Percentiles rank a stretch among this genome's conserved stretches.
phyloP scores from a whole-genome alignment of 1,140 invertebrate genomes.

The Spodoptera litura region DNA sequence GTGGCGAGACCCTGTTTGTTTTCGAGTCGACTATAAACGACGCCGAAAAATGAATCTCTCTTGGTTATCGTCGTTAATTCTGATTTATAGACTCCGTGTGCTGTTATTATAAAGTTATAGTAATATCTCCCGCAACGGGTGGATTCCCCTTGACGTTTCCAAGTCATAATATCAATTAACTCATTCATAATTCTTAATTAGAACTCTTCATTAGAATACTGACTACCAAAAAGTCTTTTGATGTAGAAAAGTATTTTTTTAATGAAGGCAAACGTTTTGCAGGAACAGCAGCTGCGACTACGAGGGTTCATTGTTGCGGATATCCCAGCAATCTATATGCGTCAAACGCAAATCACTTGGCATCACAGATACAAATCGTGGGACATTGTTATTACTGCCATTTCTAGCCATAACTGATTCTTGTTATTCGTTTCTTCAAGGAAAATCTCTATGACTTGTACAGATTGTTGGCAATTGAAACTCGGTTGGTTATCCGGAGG shows the following conservation, averaged over 20 bases:
- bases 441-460: slow-evolving; percentile 66
- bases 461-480: slow-evolving; percentile 75
- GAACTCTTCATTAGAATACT: slow-evolving; percentile 63
- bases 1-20: slow-evolving; percentile 75
- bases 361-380: neutral
- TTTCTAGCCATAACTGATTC: slow-evolving; percentile 60
- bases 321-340: slow-evolving; percentile 63
- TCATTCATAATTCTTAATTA: slow-evolving; percentile 69
- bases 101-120: slow-evolving; percentile 74
- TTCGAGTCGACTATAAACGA: slow-evolving; percentile 75
- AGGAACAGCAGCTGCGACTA: neutral
- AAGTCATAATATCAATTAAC: slow-evolving; percentile 79
- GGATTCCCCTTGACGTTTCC: slow-evolving; percentile 65
- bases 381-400: slow-evolving; percentile 57
- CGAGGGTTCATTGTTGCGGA: slow-evolving; percentile 59
- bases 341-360: slow-evolving; percentile 64
- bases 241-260: slow-evolving; percentile 26
- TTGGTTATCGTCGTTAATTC: slow-evolving; percentile 74
- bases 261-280: slow-evolving; percentile 19
- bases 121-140: slow-evolving; percentile 61
- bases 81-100: slow-evolving; percentile 79
- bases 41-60: slow-evolving; percentile 67
- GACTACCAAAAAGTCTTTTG: slow-evolving; percentile 31
- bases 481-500: slow-evolving; percentile 69
- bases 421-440: slow-evolving; percentile 61